phyloP scores from a whole-genome alignment of 1,140 invertebrate genomes.

The Cotesia vestalis region DNA sequence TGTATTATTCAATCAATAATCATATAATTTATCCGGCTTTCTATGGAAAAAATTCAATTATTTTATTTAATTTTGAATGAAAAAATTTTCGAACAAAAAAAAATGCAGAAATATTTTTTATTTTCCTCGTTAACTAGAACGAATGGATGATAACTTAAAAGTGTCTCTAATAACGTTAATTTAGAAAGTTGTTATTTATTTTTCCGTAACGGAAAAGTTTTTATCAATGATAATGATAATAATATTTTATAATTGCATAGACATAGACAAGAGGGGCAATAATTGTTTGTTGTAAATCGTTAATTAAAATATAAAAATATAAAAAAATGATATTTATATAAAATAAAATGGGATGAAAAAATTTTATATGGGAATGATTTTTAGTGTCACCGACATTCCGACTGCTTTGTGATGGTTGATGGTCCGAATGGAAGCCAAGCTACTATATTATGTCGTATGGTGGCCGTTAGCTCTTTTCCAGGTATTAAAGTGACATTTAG shows the following conservation, averaged over 20 bases:
- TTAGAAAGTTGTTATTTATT: conserved; percentile 16
- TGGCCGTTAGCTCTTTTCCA: conserved; percentile 1
- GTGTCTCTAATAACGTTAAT: conserved; percentile 16
- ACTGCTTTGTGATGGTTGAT: background rate
- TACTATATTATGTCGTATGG: background rate
- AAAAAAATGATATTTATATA: background rate
- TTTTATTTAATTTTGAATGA: too few relatives aligned
- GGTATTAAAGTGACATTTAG: conserved; percentile 19
- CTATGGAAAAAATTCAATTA: too few relatives aligned
- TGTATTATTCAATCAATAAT: too few relatives aligned
- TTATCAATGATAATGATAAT: too few relatives aligned
- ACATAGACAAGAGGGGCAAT: too few relatives aligned
- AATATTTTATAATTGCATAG: too few relatives aligned
- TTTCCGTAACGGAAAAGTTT: background rate
- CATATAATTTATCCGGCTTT: background rate
- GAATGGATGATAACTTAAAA: background rate
- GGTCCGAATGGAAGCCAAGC: background rate
- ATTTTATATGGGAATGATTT: background rate
- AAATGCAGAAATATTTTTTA: too few relatives aligned
- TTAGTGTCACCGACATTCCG: background rate
- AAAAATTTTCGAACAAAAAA: too few relatives aligned
- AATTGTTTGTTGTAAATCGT: too few relatives aligned
- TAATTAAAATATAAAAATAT: background rate
- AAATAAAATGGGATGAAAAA: background rate
- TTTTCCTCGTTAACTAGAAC: background rate